Evolutionary conservation across 1,140 invertebrate genomes (phyloP), one percentile per base, ranked within the genome.

Genomic region (Coptotermes formosanus): DNA sequence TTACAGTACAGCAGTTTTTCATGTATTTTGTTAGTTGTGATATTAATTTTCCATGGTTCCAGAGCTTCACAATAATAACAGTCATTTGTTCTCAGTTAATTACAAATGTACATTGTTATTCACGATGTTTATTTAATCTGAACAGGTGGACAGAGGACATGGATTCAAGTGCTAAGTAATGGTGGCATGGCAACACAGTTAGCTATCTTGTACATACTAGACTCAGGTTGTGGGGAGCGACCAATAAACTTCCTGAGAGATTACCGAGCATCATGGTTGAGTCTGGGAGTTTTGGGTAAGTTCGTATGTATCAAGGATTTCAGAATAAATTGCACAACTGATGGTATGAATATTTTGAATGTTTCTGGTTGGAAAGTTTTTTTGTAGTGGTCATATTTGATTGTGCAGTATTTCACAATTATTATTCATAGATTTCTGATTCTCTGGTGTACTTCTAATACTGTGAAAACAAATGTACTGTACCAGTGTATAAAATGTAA

Each of bases 101-200:
- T 48, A 12, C 38, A 38, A 38, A 38, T 38, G 11, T 21, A 83
- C 21, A 43, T 21, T 2, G n/a, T n/a, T n/a, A n/a, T n/a, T 21
- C 1, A 43, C 82, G 21, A 21, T 45, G 6, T 84, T 30, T 59
- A 2, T 59, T 75, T 75, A 30, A 87, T 88, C 87, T 88, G 90
- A 91, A 45, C 87, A 95, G 95, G 94, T 88, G 96, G 97, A 0
- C 95, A 97, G 89, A 93, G 97, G 88, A 97, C 97, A 90, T 98
- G 97, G 97, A 91, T 97, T 14, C 97, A 98, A 91, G 97, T 98
- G 9, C 89, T 98, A 0, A 97, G 97, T 90, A 98, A 98, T 92
- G 95, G 95, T 16, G 97, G 97, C 19, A 96, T 97, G 92, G 96
- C 96, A 25, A 93, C 95, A 11, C 94, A 96, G 88, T 90, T 98